Percentiles rank a stretch among this genome's conserved stretches.
Conservation (phyloP, 2,888 invertebrate genomes). For the Tetropium fuscum region DNA sequence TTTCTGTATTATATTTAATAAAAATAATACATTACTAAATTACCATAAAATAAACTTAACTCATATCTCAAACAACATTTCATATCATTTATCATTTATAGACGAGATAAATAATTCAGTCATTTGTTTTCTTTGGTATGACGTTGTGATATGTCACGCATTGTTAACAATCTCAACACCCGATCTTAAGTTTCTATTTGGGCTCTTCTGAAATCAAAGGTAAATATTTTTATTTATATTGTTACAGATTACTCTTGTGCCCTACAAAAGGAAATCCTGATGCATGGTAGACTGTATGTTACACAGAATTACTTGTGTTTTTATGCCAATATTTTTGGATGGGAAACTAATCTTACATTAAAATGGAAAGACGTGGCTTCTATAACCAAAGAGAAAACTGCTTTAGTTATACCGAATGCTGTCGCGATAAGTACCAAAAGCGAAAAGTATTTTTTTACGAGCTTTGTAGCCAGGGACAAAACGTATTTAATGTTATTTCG, state of each 20-base stretch:
- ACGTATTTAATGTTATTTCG: conserved; percentile 95
- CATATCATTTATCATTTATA: too few species aligned
- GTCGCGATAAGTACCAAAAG: conserved; percentile 84
- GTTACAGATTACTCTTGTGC: conserved; percentile 96
- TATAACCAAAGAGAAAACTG: conserved; percentile 95
- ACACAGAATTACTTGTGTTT: conserved; percentile 97
- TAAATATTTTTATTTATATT: conserved; percentile 35
- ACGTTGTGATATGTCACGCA: too few species aligned
- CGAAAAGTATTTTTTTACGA: conserved; percentile 94
- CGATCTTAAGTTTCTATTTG: too few species aligned
- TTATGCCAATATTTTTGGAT: conserved; percentile 97
- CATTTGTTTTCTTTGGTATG: too few species aligned
- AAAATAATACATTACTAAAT: too few species aligned
- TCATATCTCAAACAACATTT: too few species aligned
- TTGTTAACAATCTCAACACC: too few species aligned
- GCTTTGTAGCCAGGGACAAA: conserved; percentile 94
- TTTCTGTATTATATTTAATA: too few species aligned
- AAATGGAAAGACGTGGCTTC: conserved; percentile 92
- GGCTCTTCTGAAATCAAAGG: too few species aligned
- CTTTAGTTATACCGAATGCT: conserved; percentile 96
- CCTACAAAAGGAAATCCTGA: conserved; percentile 93
- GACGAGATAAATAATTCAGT: too few species aligned
- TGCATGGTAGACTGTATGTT: conserved; percentile 95
- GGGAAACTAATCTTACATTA: conserved; percentile 90
- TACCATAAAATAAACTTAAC: too few species aligned